A percentile compares a stretch with the other conserved stretches of the same genome.
These are phyloP conservation scores for Corydoras sp. DNA, from an alignment of 2,113 vertebrate species.

Conservation along the genomic window DNA sequence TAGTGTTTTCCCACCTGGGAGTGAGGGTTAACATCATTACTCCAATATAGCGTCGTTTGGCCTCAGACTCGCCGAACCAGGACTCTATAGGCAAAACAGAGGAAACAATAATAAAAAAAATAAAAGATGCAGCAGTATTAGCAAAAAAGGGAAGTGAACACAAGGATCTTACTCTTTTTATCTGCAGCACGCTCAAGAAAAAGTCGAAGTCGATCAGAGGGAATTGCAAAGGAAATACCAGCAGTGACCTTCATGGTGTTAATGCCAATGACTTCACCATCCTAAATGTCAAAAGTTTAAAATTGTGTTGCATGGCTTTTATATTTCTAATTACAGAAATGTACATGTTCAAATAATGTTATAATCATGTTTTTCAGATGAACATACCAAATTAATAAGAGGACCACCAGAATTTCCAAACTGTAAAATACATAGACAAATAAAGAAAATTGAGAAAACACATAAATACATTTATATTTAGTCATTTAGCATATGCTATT, in stretches of 20 bases:
- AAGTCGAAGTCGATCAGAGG: slow-evolving; percentile 76
- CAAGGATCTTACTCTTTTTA: slow-evolving; percentile 67
- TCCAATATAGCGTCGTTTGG: slow-evolving; percentile 83
- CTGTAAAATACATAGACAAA: slow-evolving; percentile 55
- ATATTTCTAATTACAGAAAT: too few relatives aligned
- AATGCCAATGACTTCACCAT: slow-evolving; percentile 94
- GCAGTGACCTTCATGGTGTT: slow-evolving; percentile 97
- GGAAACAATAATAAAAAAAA: not conserved
- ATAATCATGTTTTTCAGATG: not conserved
- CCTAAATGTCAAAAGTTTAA: slow-evolving; percentile 59
- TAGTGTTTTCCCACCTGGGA: slow-evolving; percentile 67
- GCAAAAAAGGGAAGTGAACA: not conserved
- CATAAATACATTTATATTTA: too few relatives aligned
- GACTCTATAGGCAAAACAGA: slow-evolving; percentile 61
- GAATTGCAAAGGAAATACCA: slow-evolving; percentile 96
- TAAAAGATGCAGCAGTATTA: not conserved
- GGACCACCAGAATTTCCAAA: slow-evolving; percentile 98
- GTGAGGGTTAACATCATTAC: slow-evolving; percentile 94
- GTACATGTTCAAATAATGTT: too few relatives aligned
- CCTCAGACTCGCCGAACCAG: slow-evolving; percentile 64
- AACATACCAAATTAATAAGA: slow-evolving; percentile 91
- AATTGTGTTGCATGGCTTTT: too few relatives aligned
- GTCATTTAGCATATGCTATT: too few relatives aligned
- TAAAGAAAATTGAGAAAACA: too few relatives aligned
- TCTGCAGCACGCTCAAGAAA: slow-evolving; percentile 77